Percentiles rank a stretch among this genome's conserved stretches.
These are phyloP conservation scores for Pantala flavescens DNA, from an alignment of 1,140 invertebrate species.

Conservation along the genomic window DNA sequence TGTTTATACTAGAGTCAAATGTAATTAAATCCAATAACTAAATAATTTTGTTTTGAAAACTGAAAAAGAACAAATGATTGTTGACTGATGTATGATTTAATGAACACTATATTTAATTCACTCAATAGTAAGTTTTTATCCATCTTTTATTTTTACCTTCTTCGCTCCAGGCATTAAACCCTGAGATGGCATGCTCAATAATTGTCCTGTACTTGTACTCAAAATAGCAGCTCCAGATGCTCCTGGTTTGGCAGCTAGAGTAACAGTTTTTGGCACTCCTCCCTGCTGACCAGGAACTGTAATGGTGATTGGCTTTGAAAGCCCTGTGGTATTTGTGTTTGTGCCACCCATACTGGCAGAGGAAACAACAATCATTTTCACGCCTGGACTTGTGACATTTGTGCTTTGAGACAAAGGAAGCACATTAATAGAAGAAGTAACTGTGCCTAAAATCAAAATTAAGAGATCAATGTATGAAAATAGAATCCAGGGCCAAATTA, in stretches of 20 bases:
- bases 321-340: background rate
- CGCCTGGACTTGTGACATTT: constrained; percentile 40
- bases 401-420: constrained; percentile 34
- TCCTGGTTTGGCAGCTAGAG: constrained; percentile 40
- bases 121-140: no score
- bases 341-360: constrained; percentile 28
- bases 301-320: constrained; percentile 53
- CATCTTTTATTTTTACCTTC: constrained; percentile 28
- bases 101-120: no score
- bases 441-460: background rate
- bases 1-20: no score
- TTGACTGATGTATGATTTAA: no score
- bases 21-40: no score
- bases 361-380: constrained; percentile 57
- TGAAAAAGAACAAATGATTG: no score
- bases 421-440: background rate
- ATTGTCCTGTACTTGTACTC: constrained; percentile 33
- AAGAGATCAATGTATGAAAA: no score
- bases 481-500: no score
- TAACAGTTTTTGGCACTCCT: constrained; percentile 47
- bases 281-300: constrained; percentile 46
- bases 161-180: constrained; percentile 33
- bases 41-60: no score
- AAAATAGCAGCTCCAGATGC: constrained; percentile 32
- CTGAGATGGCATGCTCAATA: constrained; percentile 40